These are phyloP conservation scores for Agrochola litura DNA, from an alignment of 2,888 invertebrate genomes.

Conservation along the genomic window DNA sequence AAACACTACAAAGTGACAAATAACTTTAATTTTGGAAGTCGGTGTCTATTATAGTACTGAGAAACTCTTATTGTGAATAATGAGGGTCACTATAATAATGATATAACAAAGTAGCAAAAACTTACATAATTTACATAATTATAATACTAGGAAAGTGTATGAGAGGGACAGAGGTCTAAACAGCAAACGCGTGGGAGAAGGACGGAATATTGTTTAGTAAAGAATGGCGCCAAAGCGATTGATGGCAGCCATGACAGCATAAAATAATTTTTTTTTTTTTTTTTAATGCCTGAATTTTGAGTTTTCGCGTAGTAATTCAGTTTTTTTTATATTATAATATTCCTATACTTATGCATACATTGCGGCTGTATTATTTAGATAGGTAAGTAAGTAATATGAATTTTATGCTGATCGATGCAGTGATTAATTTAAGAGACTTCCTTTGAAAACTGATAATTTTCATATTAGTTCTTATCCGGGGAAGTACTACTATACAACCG, in stretches of 20 bases:
- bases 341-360: too few relatives aligned
- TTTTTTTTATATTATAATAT: too few relatives aligned
- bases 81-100: background rate
- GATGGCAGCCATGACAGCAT: slow-evolving; percentile 11
- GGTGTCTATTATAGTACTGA: background rate
- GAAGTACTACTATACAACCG: background rate
- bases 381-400: background rate
- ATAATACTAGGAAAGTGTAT: background rate
- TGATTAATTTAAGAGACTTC: background rate
- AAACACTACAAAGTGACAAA: too few relatives aligned
- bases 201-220: background rate
- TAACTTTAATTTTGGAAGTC: too few relatives aligned
- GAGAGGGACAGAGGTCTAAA: slow-evolving; percentile 1
- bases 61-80: background rate
- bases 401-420: slow-evolving; percentile 3
- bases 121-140: slow-evolving; percentile 27
- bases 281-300: background rate
- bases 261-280: background rate
- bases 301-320: background rate
- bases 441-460: background rate
- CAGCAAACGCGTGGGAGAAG: background rate
- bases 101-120: slow-evolving; percentile 21
- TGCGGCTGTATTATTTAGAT: background rate
- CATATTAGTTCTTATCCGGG: background rate
- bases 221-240: slow-evolving; percentile 30